Evolutionary conservation across 2,888 invertebrate species (phyloP), one percentile per base, ranked within the genome.

Genomic region (Petrolisthes manimaculis): DNA sequence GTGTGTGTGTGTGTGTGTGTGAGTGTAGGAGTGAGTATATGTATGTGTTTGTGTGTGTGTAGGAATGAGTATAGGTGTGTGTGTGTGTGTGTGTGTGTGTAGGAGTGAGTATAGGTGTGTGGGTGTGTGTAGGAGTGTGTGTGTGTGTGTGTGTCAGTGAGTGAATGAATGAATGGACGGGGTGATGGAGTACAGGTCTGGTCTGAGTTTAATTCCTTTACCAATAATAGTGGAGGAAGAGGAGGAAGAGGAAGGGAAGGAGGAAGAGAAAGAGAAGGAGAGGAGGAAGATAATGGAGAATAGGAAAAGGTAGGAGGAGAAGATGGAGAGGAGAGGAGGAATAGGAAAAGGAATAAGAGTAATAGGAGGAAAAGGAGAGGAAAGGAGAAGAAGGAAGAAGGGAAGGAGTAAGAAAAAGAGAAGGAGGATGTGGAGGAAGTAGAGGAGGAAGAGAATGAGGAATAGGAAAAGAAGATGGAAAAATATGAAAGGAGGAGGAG

Each of bases 381-480:
- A n/a, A n/a, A 77, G n/a, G n/a, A n/a, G 77, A 77, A 77, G n/a
- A 77, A n/a, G 37, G 37, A n/a, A 77, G n/a, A 37, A n/a, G 37
- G n/a, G 37, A n/a, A n/a, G 37, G 77, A 77, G n/a, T 12, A 77
- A n/a, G 77, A n/a, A n/a, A 37, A 77, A 77, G n/a, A 77, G n/a
- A 77, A 77, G 37, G n/a, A n/a, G 37, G 77, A n/a, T 12, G n/a
- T 12, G n/a, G n/a, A n/a, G n/a, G 77, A n/a, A n/a, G 37, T 9
- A 77, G n/a, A 77, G n/a, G 37, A n/a, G 37, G n/a, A 77, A 77
- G 37, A n/a, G 37, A 77, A 77, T 8, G 37, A 37, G 8, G 37
- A 77, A 77, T 8, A 77, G n/a, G n/a, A 77, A 37, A 77, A 77
- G n/a, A 77, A 77, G n/a, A 77, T 12, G n/a, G 8, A 12, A 9